These are phyloP conservation scores for Oxygymnocypris stewartii DNA, from an alignment of 2,113 vertebrate genomes.

Conservation along the genomic window DNA sequence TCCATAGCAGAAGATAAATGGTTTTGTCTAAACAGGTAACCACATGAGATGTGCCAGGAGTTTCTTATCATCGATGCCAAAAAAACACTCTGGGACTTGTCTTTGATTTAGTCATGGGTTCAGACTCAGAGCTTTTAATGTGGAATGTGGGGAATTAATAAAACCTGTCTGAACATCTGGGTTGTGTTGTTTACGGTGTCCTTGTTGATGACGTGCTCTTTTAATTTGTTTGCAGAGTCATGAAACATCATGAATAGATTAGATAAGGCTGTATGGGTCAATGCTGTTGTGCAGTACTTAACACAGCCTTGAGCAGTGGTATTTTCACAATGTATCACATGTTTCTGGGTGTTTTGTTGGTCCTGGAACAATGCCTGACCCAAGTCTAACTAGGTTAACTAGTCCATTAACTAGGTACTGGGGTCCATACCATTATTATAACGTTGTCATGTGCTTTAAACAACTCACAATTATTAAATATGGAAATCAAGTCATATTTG, in stretches of 20 bases:
- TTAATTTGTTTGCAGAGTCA: neutral
- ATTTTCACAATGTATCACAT: no score
- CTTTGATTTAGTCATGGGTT: neutral
- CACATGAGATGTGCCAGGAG: neutral
- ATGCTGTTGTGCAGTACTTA: neutral
- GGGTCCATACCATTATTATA: neutral
- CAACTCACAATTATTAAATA: neutral
- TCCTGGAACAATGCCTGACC: no score
- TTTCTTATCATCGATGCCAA: neutral
- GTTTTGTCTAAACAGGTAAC: neutral
- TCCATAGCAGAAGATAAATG: neutral
- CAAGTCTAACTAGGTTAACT: no score
- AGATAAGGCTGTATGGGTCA: neutral
- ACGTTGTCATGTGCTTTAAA: neutral
- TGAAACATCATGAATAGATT: neutral
- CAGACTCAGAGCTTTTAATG: slow-evolving; percentile 21
- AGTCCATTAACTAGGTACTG: no score
- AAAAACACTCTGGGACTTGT: slow-evolving; percentile 1
- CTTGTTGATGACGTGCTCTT: neutral
- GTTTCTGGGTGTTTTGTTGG: no score
- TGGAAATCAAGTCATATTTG: neutral
- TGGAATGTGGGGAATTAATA: slow-evolving; percentile 36
- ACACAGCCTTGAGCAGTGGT: no score
- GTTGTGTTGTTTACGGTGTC: neutral
- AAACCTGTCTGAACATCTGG: slow-evolving; percentile 44